Evolutionary conservation across 1,140 invertebrate genomes (phyloP).

Genomic region (Elysia chlorotica): DNA sequence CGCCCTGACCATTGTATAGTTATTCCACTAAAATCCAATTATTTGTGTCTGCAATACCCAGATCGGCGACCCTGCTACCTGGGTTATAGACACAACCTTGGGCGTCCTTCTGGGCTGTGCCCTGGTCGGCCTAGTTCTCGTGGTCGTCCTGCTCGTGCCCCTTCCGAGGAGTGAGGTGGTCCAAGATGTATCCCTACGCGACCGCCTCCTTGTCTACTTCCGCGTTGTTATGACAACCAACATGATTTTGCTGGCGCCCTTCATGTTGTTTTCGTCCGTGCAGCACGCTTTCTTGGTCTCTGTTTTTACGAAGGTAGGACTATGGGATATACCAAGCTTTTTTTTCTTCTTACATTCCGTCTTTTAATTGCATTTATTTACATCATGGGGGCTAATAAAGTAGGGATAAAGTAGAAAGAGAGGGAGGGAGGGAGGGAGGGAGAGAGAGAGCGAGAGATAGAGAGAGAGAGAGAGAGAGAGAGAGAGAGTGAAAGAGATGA

Average conservation of each 20-base stretch:
- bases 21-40: no score
- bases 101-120: conserved; percentile 27
- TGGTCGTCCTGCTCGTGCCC: conserved; percentile 27
- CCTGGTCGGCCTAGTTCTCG: conserved; percentile 30
- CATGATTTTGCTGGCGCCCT: conserved; percentile 34
- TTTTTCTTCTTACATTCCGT: no score
- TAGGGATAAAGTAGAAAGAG: no score
- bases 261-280: conserved; percentile 37
- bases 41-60: no score
- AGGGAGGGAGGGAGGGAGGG: no score
- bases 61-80: conserved; percentile 25
- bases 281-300: conserved; percentile 35
- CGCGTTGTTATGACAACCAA: conserved; percentile 29
- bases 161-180: conserved; percentile 31
- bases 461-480: no score
- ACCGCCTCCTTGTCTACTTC: conserved; percentile 32
- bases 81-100: conserved; percentile 30
- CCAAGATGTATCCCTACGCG: background rate
- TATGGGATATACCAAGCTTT: no score
- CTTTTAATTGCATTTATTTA: no score
- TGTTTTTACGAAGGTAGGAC: conserved; percentile 41
- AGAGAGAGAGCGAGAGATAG: no score
- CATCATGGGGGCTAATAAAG: no score
- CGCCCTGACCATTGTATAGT: no score
- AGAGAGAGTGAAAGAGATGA: no score